Evolutionary conservation across 2,797 vertebrate species (phyloP).

Genomic region (Simalia tracyae): DNA sequence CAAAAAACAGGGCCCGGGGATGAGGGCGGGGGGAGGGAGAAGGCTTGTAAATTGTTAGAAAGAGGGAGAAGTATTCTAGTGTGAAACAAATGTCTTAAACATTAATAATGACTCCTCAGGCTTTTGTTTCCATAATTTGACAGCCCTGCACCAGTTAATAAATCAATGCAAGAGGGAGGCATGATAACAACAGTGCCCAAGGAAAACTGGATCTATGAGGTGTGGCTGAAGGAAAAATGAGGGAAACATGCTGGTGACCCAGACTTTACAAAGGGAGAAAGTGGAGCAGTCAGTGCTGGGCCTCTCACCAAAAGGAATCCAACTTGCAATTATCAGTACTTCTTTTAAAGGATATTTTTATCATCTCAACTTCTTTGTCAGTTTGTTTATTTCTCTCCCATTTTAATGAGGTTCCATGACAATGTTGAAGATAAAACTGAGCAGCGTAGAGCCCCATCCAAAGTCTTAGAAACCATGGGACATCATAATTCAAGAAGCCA

Average conservation of each 20-base stretch:
- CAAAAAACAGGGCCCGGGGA: background rate
- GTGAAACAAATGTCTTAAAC: conserved; percentile 70
- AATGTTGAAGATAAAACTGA: conserved; percentile 48
- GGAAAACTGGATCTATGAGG: conserved; percentile 60
- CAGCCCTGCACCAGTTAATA: conserved; percentile 70
- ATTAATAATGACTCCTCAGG: conserved; percentile 64
- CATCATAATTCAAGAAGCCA: background rate
- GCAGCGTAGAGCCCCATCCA: background rate
- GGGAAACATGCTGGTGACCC: conserved; percentile 67
- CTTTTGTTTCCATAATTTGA: conserved; percentile 62
- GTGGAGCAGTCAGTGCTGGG: conserved; percentile 46
- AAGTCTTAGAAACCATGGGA: background rate
- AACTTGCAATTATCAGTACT: conserved; percentile 59
- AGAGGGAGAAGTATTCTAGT: conserved; percentile 63
- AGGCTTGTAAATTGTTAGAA: conserved; percentile 61
- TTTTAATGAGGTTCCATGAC: conserved; percentile 56
- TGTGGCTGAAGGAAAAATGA: conserved; percentile 65
- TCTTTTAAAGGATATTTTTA: conserved; percentile 56
- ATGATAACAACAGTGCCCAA: conserved; percentile 61
- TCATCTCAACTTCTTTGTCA: conserved; percentile 61
- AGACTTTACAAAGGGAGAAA: conserved; percentile 61
- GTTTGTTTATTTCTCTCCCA: conserved; percentile 57
- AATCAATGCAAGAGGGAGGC: conserved; percentile 65
- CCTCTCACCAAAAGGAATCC: conserved; percentile 63
- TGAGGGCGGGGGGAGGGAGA: background rate